These are phyloP conservation scores for Astyanax mexicanus DNA, from an alignment of 2,797 vertebrate genomes.

Conservation along the genomic window DNA sequence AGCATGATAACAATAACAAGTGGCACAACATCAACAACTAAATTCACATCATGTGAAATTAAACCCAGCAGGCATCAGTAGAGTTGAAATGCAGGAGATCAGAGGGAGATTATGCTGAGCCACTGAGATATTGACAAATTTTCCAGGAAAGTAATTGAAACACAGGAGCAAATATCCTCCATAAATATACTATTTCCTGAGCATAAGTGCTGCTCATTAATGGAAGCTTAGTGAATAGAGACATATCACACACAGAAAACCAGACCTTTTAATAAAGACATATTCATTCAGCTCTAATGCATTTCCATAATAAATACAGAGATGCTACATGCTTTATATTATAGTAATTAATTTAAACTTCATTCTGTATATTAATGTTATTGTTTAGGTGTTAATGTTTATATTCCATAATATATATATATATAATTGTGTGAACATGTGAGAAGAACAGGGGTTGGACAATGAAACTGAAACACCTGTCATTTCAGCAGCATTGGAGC, in stretches of 20 bases:
- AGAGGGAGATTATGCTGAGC: conserved; percentile 20
- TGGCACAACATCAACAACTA: conserved; percentile 28
- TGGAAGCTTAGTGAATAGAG: not conserved
- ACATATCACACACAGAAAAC: not conserved
- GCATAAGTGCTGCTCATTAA: not conserved
- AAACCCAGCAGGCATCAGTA: not conserved
- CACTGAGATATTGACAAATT: conserved; percentile 8
- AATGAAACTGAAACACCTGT: too few relatives aligned
- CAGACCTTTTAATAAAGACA: too few relatives aligned
- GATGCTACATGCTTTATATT: too few relatives aligned
- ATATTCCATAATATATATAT: too few relatives aligned
- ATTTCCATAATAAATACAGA: conserved; percentile 1
- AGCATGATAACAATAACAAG: not conserved
- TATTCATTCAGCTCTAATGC: too few relatives aligned
- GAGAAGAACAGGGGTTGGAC: too few relatives aligned
- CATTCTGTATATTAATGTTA: too few relatives aligned
- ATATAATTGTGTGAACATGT: too few relatives aligned
- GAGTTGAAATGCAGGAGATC: conserved; percentile 16
- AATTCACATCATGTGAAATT: conserved; percentile 24
- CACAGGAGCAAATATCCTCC: not conserved
- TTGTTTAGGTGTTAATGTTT: too few relatives aligned
- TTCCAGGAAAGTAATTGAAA: not conserved
- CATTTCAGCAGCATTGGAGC: too few relatives aligned
- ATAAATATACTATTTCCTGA: not conserved
- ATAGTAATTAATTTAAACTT: too few relatives aligned